Percentiles rank a stretch among this genome's conserved stretches.
phyloP scores from a whole-genome alignment of 1,140 invertebrate species.

The Tenebrio molitor region DNA sequence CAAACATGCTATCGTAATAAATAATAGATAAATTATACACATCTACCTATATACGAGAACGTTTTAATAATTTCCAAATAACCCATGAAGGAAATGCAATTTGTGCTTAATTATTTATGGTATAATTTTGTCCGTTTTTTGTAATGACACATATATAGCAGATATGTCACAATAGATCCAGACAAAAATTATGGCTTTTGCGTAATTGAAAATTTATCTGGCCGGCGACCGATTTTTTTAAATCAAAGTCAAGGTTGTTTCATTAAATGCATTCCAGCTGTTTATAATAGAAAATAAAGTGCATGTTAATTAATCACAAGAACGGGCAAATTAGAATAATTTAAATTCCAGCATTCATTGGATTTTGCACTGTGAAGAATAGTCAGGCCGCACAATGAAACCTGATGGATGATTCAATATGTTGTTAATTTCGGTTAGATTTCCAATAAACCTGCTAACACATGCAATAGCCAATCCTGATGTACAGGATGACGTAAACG shows the following conservation, averaged over 20 bases:
- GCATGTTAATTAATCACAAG: slow-evolving; percentile 28
- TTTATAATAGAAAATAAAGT: slow-evolving; percentile 13
- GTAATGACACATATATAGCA: slow-evolving; percentile 8
- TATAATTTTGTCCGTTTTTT: slow-evolving; percentile 14
- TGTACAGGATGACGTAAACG: slow-evolving; percentile 3
- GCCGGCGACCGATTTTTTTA: background rate
- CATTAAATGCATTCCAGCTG: slow-evolving; percentile 23
- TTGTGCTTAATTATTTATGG: slow-evolving; percentile 22
- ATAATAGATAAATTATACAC: slow-evolving; percentile 22
- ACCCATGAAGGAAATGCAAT: slow-evolving; percentile 24
- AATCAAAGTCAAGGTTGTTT: slow-evolving; percentile 29
- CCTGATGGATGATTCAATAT: slow-evolving; percentile 8
- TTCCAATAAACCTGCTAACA: slow-evolving; percentile 10
- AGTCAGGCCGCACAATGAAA: background rate
- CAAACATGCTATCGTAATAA: background rate
- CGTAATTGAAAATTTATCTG: slow-evolving; percentile 9
- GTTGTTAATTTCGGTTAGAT: slow-evolving; percentile 24
- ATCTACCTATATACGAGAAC: background rate
- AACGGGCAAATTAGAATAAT: slow-evolving; percentile 18
- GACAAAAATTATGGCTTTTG: background rate
- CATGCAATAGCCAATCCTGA: background rate
- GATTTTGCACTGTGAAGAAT: background rate
- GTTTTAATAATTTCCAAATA: background rate
- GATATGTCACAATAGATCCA: slow-evolving; percentile 5
- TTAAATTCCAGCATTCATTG: slow-evolving; percentile 18